Evolutionary conservation across 1,140 invertebrate genomes (phyloP).

Genomic region (Bombus polaris): DNA sequence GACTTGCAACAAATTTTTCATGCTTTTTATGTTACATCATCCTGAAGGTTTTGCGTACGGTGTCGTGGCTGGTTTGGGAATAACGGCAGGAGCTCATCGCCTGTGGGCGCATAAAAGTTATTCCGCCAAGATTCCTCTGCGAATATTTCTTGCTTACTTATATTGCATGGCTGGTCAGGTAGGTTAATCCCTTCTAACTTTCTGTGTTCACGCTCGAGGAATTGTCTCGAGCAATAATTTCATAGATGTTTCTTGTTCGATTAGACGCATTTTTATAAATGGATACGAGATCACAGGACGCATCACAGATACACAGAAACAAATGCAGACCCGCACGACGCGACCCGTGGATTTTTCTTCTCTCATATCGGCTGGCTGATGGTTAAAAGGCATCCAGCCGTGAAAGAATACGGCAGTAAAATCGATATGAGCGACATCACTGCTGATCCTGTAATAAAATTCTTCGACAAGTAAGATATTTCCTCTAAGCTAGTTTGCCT

Average conservation of each 20-base stretch:
- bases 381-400: slow-evolving; percentile 90
- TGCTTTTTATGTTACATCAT: not conserved
- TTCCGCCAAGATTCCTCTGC: slow-evolving; percentile 89
- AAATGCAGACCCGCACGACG: slow-evolving; percentile 91
- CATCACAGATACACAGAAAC: slow-evolving; percentile 94
- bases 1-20: not conserved
- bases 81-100: slow-evolving; percentile 93
- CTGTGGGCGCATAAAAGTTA: slow-evolving; percentile 93
- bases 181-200: slow-evolving; percentile 26
- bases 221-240: not conserved
- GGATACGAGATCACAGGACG: slow-evolving; percentile 89
- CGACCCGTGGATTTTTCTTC: slow-evolving; percentile 92
- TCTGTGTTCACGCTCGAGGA: not conserved
- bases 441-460: slow-evolving; percentile 89
- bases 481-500: not conserved
- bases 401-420: slow-evolving; percentile 84
- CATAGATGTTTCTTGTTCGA: not conserved
- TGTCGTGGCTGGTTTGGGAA: slow-evolving; percentile 82
- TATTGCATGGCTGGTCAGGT: slow-evolving; percentile 78
- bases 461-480: slow-evolving; percentile 86
- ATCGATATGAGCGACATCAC: slow-evolving; percentile 90
- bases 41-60: slow-evolving; percentile 59
- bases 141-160: slow-evolving; percentile 81
- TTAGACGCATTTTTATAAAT: slow-evolving; percentile 82
- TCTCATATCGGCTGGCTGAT: slow-evolving; percentile 93